Base-by-base conservation (phyloP, 2,888 invertebrate genomes). In the Dione juno region DNA sequence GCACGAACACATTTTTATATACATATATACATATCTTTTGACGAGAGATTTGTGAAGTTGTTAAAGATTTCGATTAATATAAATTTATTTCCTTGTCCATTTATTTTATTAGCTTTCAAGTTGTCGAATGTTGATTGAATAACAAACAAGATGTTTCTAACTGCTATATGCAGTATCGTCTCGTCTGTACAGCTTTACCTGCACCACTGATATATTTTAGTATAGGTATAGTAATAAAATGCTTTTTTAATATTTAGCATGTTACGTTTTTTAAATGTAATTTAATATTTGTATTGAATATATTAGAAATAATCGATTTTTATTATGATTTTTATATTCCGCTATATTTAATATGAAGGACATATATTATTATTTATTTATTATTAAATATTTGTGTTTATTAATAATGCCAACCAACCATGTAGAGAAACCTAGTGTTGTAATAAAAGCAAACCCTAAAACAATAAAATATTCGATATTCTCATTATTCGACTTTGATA, bases 1-100 rank as follows among this genome's bases (percentile, higher is more conserved):
- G 70, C 59, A 53, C 50, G 16, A 58, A 48, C 52, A 63, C 72
- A 63, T 75, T 28, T 28, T 72, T 67, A 74, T 72, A 66, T 65
- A 74, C 71, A 66, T 65, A 48, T 37, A 50, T 28, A 28, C 28
- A 2, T 28, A 5, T 28, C 28, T 28, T 28, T 28, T 28, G 28
- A 28, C 28, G 68, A 70, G 67, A 73, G 70, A 72, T 73, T 71
- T 50, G 72, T 71, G 70, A 74, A 76, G 70, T 71, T 72, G 73
- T 74, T 77, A 74, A 72, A 75, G 68, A 45, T 70, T 71, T 72
- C 63, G 68, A 74, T 74, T 67, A 72, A 72, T 73, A 74, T 73
- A 65, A 73, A 73, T 75, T 76, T 73, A 71, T 76, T 66, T 69
- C 57, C 63, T 54, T 65, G 69, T 70, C 68, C 67, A 67, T 69